Conservation (phyloP, 1,140 invertebrate genomes). For the Globodera ellingtonae region DNA sequence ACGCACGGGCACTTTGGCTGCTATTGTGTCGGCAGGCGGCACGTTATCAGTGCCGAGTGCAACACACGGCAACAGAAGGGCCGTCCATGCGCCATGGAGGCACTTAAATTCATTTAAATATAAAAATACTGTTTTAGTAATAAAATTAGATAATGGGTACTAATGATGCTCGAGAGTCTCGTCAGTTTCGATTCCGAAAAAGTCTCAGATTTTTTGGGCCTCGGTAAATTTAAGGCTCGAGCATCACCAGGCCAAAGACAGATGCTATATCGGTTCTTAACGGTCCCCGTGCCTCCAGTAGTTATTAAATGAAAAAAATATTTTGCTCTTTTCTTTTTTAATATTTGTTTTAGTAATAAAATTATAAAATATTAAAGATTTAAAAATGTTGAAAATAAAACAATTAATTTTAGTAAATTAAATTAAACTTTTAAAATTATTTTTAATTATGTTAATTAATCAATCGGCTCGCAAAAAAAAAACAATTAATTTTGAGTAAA, state of each 20-base stretch:
- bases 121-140: too few species aligned
- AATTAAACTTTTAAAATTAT: neutral
- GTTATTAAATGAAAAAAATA: neutral
- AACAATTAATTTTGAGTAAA: constrained; percentile 6
- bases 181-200: too few species aligned
- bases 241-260: too few species aligned
- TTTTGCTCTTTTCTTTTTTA: neutral
- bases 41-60: neutral
- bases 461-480: constrained; percentile 29
- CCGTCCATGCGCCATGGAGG: constrained; percentile 13
- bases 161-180: too few species aligned
- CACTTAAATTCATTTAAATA: neutral
- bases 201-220: too few species aligned
- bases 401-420: constrained; percentile 9
- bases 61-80: constrained; percentile 22
- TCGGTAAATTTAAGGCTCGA: too few species aligned
- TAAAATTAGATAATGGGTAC: too few species aligned
- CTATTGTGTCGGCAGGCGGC: neutral
- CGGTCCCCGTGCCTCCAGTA: neutral
- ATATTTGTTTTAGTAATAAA: too few species aligned
- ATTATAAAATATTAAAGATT: too few species aligned
- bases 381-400: neutral
- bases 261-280: too few species aligned
- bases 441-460: neutral
- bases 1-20: neutral